Evolutionary conservation across 2,888 invertebrate genomes (phyloP), one percentile per base, ranked within the genome.

Genomic region (Phania funesta): DNA sequence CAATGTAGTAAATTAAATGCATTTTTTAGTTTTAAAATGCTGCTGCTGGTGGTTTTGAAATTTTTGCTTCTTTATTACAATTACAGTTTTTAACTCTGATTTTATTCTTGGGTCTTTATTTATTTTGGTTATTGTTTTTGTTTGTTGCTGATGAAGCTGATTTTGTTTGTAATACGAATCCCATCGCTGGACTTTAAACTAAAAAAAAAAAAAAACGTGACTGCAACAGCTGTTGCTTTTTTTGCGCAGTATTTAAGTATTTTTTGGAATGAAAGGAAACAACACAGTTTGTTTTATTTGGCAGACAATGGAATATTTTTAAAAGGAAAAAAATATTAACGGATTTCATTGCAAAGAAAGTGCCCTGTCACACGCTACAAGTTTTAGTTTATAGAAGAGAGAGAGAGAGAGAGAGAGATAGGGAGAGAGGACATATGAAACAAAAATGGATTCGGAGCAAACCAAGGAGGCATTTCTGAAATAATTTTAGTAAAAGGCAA

Each of bases 1-100:
- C 77, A 77, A 81, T 77, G 75, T 46, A 76, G 44, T 82, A 64
- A n/a, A 78, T 64, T 82, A 71, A 71, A 71, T 58, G 65, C 35
- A 62, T 20, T 44, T 48, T 64, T 64, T 38, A 64, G 35, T 52
- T 65, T 75, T 50, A 9, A 62, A 35, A 22, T 64, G 24, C 54
- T 67, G 29, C 29, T 67, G 38, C 29, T 26, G 56, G 24, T 18
- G 22, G 4, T 35, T 77, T 67, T 60, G 41, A 56, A 68, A 68
- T 32, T 41, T 44, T 64, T 48, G 52, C 32, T 76, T 78, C 41
- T 52, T 41, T 71, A 50, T 79, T 65, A 71, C 54, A 64, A 78
- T 65, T 65, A 78, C 78, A 70, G 35, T 74, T 54, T 70, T 29
- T 44, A 16, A 16, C 29, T 70, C 64, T 6, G 38, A 41, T 68